Evolutionary conservation across 2,888 invertebrate species (phyloP).

Genomic region (Drosophila barbarae): DNA sequence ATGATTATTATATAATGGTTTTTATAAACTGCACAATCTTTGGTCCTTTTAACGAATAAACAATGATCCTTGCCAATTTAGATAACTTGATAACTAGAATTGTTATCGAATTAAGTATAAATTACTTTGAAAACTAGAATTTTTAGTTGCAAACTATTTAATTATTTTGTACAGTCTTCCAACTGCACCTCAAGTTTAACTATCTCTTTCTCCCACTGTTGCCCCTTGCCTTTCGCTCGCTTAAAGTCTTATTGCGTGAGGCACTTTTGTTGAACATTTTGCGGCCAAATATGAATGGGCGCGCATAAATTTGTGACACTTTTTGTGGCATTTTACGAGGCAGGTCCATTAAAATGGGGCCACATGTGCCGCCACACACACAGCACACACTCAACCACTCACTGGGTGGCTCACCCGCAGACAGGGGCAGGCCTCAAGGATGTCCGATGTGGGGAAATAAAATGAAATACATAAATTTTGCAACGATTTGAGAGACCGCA

Average conservation of each 20-base stretch:
- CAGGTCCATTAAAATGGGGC: constrained; percentile 68
- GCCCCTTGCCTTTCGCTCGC: neutral
- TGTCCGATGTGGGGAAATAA: constrained; percentile 64
- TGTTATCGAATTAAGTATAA: too few species aligned
- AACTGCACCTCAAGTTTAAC: constrained; percentile 38
- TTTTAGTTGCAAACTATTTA: neutral
- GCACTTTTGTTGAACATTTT: constrained; percentile 51
- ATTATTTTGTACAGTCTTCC: neutral
- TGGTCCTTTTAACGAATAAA: too few species aligned
- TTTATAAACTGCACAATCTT: too few species aligned
- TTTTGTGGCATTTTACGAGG: constrained; percentile 69
- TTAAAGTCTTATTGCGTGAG: constrained; percentile 16
- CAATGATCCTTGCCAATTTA: too few species aligned
- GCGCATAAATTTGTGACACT: constrained; percentile 68
- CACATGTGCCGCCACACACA: constrained; percentile 62
- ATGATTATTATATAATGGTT: too few species aligned
- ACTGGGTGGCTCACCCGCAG: constrained; percentile 2
- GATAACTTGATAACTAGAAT: too few species aligned
- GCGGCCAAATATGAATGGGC: constrained; percentile 55
- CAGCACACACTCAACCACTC: constrained; percentile 9
- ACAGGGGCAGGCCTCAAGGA: constrained; percentile 17
- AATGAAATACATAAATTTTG: constrained; percentile 78
- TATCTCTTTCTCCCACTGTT: neutral
- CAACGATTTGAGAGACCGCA: constrained; percentile 78
- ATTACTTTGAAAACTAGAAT: neutral